These are phyloP conservation scores for Bombus polaris DNA, from an alignment of 1,140 invertebrate species.

Conservation along the genomic window DNA sequence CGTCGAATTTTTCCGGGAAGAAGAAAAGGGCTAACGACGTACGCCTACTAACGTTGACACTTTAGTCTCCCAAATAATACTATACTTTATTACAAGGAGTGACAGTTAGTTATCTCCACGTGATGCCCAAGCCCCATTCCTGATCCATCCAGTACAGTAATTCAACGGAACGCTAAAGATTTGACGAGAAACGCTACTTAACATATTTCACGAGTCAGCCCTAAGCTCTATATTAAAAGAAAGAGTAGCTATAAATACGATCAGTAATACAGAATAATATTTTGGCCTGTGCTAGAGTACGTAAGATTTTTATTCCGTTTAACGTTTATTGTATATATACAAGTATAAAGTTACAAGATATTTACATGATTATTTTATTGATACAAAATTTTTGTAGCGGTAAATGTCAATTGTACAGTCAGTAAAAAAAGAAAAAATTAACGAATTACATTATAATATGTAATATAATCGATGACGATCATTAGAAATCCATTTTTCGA, in stretches of 20 bases:
- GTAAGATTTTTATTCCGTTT: conserved; percentile 7
- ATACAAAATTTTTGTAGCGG: neutral
- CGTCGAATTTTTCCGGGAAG: conserved; percentile 2
- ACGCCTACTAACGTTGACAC: conserved; percentile 52
- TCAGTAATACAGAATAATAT: neutral
- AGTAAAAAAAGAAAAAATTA: neutral
- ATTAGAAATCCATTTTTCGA: neutral
- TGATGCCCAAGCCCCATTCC: conserved; percentile 53
- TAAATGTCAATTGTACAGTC: conserved; percentile 12
- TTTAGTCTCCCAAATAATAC: conserved; percentile 46
- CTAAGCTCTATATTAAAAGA: neutral
- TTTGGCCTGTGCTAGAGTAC: neutral
- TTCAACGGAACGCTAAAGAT: conserved; percentile 41
- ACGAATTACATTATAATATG: neutral
- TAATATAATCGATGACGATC: neutral
- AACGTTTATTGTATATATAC: neutral
- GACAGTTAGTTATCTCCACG: conserved; percentile 44
- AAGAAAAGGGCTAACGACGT: conserved; percentile 38
- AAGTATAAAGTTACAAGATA: neutral
- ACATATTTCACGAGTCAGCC: conserved; percentile 20
- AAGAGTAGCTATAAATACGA: conserved; percentile 1
- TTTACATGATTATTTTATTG: conserved; percentile 3
- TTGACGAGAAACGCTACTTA: conserved; percentile 44
- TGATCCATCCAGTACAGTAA: conserved; percentile 58
- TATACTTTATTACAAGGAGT: conserved; percentile 51